These are phyloP conservation scores for Atopsyche davidsoni DNA, from an alignment of 1,140 invertebrate genomes.

Conservation along the genomic window DNA sequence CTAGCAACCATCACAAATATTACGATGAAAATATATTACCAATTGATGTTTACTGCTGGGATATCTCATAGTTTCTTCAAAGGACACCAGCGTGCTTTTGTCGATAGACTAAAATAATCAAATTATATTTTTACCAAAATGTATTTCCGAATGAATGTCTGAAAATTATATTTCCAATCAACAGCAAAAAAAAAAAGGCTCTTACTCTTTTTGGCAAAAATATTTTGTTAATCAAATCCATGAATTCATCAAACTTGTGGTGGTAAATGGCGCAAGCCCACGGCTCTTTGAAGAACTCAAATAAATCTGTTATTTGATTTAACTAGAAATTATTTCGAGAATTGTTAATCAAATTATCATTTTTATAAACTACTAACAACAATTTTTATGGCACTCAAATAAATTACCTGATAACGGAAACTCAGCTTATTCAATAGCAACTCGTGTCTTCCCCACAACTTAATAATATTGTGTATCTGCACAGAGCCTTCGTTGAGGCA, in stretches of 20 bases:
- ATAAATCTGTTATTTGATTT: conserved; percentile 51
- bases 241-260: conserved; percentile 49
- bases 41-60: no score
- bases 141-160: no score
- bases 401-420: conserved; percentile 46
- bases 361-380: not conserved
- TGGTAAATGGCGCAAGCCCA: conserved; percentile 56
- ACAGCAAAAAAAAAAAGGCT: not conserved
- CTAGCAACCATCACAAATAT: no score
- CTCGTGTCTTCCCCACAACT: conserved; percentile 59
- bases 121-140: no score
- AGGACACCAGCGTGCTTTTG: no score
- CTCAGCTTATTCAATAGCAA: conserved; percentile 54
- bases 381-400: not conserved
- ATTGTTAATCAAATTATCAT: no score
- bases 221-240: conserved; percentile 37
- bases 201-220: conserved; percentile 13
- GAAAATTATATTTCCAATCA: no score
- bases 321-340: no score
- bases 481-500: conserved; percentile 54
- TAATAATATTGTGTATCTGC: conserved; percentile 45
- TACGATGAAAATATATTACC: no score
- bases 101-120: no score
- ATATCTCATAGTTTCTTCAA: no score
- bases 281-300: conserved; percentile 54